Evolutionary conservation across 2,888 invertebrate species (phyloP).

Genomic region (Plutella xylostella): DNA sequence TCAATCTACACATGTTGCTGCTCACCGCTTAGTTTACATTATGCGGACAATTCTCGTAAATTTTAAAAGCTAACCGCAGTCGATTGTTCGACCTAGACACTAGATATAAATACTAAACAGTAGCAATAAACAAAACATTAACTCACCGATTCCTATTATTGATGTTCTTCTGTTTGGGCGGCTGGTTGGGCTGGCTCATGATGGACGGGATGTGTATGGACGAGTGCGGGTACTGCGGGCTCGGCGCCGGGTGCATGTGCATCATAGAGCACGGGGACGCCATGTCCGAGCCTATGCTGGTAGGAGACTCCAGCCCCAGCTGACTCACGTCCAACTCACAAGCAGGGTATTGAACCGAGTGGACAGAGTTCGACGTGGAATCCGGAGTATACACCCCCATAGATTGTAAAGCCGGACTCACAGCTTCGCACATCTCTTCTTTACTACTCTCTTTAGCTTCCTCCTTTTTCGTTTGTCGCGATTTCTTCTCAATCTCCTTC

Average conservation of each 20-base stretch:
- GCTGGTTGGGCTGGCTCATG: slow-evolving; percentile 62
- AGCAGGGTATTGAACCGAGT: slow-evolving; percentile 81
- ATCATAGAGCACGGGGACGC: slow-evolving; percentile 83
- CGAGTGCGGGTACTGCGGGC: slow-evolving; percentile 72
- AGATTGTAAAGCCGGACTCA: slow-evolving; percentile 76
- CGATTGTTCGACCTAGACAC: no score
- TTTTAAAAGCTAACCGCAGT: no score
- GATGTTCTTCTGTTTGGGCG: slow-evolving; percentile 61
- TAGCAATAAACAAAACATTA: no score
- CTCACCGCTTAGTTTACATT: no score
- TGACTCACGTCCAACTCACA: slow-evolving; percentile 88
- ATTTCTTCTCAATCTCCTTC: slow-evolving; percentile 58
- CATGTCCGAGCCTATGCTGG: slow-evolving; percentile 88
- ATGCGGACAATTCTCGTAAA: no score
- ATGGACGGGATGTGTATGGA: slow-evolving; percentile 62
- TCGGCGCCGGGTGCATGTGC: slow-evolving; percentile 60
- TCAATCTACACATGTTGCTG: no score
- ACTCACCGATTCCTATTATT: slow-evolving; percentile 56
- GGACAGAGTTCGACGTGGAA: slow-evolving; percentile 85
- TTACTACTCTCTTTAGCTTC: slow-evolving; percentile 50
- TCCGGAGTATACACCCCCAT: slow-evolving; percentile 90
- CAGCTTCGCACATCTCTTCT: slow-evolving; percentile 56
- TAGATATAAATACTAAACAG: no score
- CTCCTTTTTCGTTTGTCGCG: slow-evolving; percentile 50
- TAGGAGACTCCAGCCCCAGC: slow-evolving; percentile 88